Percentiles rank a stretch among this genome's conserved stretches.
Evolutionary conservation across 2,797 vertebrate genomes (phyloP).

Genomic region (Muscicapa striata): DNA sequence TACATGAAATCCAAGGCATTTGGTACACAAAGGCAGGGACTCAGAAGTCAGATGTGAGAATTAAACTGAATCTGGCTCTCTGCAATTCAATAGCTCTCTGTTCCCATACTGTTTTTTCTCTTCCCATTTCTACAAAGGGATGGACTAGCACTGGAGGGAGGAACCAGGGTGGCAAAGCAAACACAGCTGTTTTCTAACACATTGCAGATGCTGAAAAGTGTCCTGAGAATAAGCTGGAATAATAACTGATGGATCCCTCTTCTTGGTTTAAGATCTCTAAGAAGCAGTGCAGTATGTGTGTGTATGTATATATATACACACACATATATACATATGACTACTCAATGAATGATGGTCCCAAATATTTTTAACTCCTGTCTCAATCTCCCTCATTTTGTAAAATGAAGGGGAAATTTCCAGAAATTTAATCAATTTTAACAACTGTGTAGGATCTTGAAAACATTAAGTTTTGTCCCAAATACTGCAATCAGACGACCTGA

Average conservation of each 20-base stretch:
- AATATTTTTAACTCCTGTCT: not conserved
- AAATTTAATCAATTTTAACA: not conserved
- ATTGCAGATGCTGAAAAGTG: not conserved
- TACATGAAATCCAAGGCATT: not conserved
- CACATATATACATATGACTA: not conserved
- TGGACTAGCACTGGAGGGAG: not conserved
- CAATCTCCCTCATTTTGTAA: not conserved
- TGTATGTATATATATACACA: rapidly evolving
- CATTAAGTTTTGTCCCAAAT: not conserved
- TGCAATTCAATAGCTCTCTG: not conserved
- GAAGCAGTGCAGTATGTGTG: not conserved
- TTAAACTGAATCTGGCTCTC: not conserved
- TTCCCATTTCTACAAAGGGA: not conserved
- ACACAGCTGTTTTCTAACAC: not conserved
- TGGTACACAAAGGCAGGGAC: not conserved
- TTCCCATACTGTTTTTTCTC: not conserved
- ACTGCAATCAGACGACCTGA: not conserved
- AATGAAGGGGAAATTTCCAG: not conserved
- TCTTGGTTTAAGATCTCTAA: not conserved
- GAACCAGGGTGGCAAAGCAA: not conserved
- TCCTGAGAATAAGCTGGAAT: not conserved
- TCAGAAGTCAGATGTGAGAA: not conserved
- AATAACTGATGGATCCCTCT: not conserved
- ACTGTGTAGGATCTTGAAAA: not conserved
- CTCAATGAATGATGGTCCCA: not conserved